Percentiles rank a stretch among this genome's conserved stretches.
phyloP scores from a whole-genome alignment of 1,140 invertebrate genomes.

The Neelides sp. region DNA sequence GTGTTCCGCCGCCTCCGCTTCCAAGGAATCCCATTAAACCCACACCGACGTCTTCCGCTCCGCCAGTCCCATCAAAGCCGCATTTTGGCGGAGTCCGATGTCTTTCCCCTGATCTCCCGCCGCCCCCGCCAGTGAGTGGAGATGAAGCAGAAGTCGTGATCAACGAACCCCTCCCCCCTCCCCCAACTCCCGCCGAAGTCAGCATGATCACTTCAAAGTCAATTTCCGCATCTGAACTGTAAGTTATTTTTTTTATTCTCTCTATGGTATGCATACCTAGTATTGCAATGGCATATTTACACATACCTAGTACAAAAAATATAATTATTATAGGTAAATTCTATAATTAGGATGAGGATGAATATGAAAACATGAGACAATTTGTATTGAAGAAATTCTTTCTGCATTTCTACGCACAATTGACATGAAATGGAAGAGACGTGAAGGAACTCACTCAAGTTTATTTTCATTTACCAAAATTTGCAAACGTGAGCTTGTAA shows the following conservation, averaged over 20 bases:
- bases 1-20: slow-evolving; percentile 24
- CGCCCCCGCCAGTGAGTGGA: slow-evolving; percentile 43
- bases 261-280: not conserved
- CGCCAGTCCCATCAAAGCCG: slow-evolving; percentile 9
- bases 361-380: too few relatives aligned
- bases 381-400: too few relatives aligned
- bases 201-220: slow-evolving; percentile 13
- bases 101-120: slow-evolving; percentile 53
- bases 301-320: too few relatives aligned
- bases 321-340: too few relatives aligned
- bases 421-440: too few relatives aligned
- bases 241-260: slow-evolving; percentile 10
- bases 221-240: slow-evolving; percentile 20
- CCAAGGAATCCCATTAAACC: slow-evolving; percentile 21
- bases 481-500: too few relatives aligned
- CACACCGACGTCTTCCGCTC: slow-evolving; percentile 6
- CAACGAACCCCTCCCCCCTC: slow-evolving; percentile 56
- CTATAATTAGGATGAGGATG: too few relatives aligned
- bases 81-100: slow-evolving; percentile 12
- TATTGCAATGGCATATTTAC: too few relatives aligned
- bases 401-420: too few relatives aligned
- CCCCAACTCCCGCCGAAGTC: slow-evolving; percentile 41
- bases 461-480: too few relatives aligned
- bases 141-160: slow-evolving; percentile 44
- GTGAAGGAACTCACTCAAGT: too few relatives aligned